Evolutionary conservation across 2,113 vertebrate genomes (phyloP).

Genomic region (Polypterus senegalus): DNA sequence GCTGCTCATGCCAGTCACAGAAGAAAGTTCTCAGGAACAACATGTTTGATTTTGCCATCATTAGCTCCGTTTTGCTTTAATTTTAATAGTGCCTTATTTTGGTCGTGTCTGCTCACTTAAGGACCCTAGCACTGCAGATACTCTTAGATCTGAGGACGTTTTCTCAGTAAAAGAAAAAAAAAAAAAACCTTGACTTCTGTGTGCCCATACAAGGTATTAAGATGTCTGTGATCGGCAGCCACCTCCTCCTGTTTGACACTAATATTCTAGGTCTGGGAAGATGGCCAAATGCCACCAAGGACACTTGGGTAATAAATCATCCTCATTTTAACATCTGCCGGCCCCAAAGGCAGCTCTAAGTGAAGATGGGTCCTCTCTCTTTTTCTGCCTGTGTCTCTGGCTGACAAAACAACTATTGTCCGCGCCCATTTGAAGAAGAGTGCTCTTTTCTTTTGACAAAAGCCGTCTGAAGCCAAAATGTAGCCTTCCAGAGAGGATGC

Average conservation of each 20-base stretch:
- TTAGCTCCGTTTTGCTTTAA: too few species aligned
- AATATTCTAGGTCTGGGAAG: conserved; percentile 67
- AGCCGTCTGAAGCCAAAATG: conserved; percentile 77
- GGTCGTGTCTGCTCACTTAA: too few species aligned
- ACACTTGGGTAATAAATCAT: conserved; percentile 85
- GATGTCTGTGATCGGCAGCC: conserved; percentile 50
- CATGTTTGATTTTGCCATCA: too few species aligned
- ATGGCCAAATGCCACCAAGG: conserved; percentile 81
- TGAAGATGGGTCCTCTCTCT: conserved; percentile 49
- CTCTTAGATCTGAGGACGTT: conserved; percentile 43
- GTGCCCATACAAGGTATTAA: conserved; percentile 64
- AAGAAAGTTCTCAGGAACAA: too few species aligned
- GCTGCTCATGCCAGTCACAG: too few species aligned
- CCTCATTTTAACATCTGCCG: conserved; percentile 77
- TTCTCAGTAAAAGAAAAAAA: conserved; percentile 39
- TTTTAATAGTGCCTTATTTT: too few species aligned
- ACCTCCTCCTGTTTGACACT: conserved; percentile 42
- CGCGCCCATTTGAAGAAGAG: conserved; percentile 76
- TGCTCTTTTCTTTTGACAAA: conserved; percentile 73
- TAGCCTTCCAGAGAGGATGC: conserved; percentile 70
- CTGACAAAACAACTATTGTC: conserved; percentile 89
- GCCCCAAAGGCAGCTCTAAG: conserved; percentile 63
- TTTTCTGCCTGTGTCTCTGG: conserved; percentile 52
- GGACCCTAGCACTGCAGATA: conserved; percentile 39
- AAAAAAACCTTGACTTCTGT: conserved; percentile 54